phyloP scores from a whole-genome alignment of 2,888 invertebrate species.

The Phortica okadai region DNA sequence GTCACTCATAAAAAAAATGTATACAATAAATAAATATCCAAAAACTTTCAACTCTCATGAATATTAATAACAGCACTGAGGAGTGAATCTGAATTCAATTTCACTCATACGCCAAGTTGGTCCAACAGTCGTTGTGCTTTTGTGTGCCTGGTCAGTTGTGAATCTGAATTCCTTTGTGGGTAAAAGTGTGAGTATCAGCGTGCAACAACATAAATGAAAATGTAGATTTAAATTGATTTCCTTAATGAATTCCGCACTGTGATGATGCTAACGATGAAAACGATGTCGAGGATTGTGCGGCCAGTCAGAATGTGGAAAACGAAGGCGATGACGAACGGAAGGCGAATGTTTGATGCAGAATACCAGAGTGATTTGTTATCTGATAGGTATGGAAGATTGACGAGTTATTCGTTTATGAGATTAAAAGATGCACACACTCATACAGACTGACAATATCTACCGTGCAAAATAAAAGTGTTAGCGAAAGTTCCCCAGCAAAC shows the following conservation, averaged over 20 bases:
- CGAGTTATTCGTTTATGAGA: conserved; percentile 50
- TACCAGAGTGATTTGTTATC: no score
- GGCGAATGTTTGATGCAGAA: no score
- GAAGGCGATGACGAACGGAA: no score
- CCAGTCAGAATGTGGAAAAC: no score
- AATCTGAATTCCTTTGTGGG: background rate
- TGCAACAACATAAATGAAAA: conserved; percentile 51
- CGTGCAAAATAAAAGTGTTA: conserved; percentile 27
- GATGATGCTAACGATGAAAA: conserved; percentile 35
- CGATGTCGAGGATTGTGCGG: conserved; percentile 35
- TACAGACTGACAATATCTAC: no score
- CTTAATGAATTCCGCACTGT: conserved; percentile 61
- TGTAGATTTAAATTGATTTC: conserved; percentile 67
- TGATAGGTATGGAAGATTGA: no score
- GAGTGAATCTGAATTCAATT: conserved; percentile 4
- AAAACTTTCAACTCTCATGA: conserved; percentile 67
- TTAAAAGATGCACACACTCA: conserved; percentile 42
- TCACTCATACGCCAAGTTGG: conserved; percentile 54
- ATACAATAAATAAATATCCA: conserved; percentile 68
- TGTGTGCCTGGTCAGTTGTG: conserved; percentile 13
- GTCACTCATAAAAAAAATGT: conserved; percentile 54
- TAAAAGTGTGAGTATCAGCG: background rate
- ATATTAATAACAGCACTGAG: conserved; percentile 59
- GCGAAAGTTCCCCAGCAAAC: conserved; percentile 24
- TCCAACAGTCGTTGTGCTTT: conserved; percentile 23